phyloP scores from a whole-genome alignment of 37 sponge, comb jelly and placozoan genomes.

The Dysidea cf. avara region DNA sequence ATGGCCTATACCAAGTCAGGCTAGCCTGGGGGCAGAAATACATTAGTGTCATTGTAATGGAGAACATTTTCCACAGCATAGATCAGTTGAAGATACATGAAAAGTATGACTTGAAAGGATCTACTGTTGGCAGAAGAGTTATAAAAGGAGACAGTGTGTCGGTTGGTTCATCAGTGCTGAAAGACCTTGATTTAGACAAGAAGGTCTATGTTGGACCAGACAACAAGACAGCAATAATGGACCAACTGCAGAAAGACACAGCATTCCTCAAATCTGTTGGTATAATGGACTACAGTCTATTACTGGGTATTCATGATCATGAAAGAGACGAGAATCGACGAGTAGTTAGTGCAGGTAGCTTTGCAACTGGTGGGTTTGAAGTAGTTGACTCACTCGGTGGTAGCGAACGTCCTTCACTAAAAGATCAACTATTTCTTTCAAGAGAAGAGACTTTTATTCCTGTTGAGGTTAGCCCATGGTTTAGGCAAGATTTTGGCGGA shows the following conservation, averaged over 20 bases:
- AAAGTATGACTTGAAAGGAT: slow-evolving; percentile 88
- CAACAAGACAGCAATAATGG: slow-evolving; percentile 64
- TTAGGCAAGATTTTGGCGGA: slow-evolving; percentile 68
- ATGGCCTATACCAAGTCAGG: slow-evolving; percentile 76
- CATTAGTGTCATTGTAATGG: slow-evolving; percentile 89
- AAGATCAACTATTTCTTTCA: no score
- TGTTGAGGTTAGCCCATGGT: slow-evolving; percentile 36
- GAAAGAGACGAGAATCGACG: neutral
- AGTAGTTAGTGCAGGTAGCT: no score
- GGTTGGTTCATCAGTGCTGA: slow-evolving; percentile 54
- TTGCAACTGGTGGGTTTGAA: no score
- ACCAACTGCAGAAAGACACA: slow-evolving; percentile 66
- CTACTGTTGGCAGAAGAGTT: slow-evolving; percentile 64
- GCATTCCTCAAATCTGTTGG: slow-evolving; percentile 49
- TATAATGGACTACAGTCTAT: slow-evolving; percentile 92
- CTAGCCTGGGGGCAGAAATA: slow-evolving; percentile 77
- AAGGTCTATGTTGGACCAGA: slow-evolving; percentile 60
- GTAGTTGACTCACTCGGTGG: no score
- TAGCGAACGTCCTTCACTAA: no score
- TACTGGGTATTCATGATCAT: slow-evolving; percentile 75
- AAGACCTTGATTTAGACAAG: slow-evolving; percentile 78
- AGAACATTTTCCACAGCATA: slow-evolving; percentile 79
- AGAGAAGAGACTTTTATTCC: no score
- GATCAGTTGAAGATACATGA: slow-evolving; percentile 52
- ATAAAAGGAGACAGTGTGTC: slow-evolving; percentile 34